phyloP scores from a whole-genome alignment of 2,888 invertebrate genomes.

The Enoplolaimus lenunculus region DNA sequence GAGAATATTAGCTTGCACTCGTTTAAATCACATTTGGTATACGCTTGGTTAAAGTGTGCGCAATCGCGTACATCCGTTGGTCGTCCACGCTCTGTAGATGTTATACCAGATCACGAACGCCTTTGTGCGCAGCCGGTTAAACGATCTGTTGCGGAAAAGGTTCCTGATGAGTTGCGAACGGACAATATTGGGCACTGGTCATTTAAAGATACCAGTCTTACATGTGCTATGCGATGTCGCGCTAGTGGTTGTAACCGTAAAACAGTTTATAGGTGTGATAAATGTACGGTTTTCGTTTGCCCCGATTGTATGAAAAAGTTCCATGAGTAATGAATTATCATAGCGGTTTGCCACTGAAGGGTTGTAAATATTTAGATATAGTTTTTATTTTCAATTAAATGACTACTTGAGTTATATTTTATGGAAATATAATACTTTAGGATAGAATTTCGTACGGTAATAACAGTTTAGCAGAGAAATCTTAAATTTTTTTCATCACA shows the following conservation, averaged over 20 bases:
- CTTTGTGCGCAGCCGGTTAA: background rate
- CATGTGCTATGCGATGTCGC: background rate
- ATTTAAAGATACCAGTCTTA: background rate
- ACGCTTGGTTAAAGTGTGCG: background rate
- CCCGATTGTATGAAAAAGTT: background rate
- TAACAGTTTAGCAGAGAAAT: too few species aligned
- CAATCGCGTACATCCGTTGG: too few species aligned
- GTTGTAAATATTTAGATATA: too few species aligned
- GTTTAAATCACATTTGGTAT: background rate
- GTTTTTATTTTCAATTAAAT: too few species aligned
- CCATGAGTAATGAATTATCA: too few species aligned
- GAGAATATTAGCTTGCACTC: background rate
- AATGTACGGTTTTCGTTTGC: background rate
- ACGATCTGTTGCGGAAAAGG: background rate
- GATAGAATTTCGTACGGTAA: too few species aligned
- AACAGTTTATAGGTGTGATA: background rate
- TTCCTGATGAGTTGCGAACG: background rate
- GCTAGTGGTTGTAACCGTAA: background rate
- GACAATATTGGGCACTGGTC: background rate
- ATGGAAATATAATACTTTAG: too few species aligned
- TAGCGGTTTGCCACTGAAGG: too few species aligned
- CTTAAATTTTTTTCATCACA: too few species aligned
- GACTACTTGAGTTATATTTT: too few species aligned
- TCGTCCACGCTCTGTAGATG: background rate
- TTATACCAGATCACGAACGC: background rate